Percentiles rank a stretch among this genome's conserved stretches.
phyloP scores from a whole-genome alignment of 2,888 invertebrate species.

The Endotricha flammealis region DNA sequence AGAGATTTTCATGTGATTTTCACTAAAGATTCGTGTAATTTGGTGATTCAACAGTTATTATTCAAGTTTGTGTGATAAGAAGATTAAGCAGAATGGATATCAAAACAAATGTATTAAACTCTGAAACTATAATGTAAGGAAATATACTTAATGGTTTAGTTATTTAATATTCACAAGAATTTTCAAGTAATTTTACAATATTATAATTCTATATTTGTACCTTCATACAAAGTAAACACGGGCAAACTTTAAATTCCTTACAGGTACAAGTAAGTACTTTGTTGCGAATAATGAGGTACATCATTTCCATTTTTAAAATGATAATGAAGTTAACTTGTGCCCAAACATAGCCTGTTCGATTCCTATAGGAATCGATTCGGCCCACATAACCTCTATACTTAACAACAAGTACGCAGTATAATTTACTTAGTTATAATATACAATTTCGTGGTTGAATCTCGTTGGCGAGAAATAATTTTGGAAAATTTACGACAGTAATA shows the following conservation, averaged over 20 bases:
- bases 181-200: too few relatives aligned
- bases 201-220: too few relatives aligned
- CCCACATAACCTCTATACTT: slow-evolving; percentile 36
- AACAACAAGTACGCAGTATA: slow-evolving; percentile 36
- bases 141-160: too few relatives aligned
- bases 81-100: too few relatives aligned
- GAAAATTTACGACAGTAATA: slow-evolving; percentile 49
- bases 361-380: background rate
- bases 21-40: too few relatives aligned
- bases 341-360: background rate
- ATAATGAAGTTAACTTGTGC: background rate
- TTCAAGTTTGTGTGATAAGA: too few relatives aligned
- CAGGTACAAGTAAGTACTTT: background rate
- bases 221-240: too few relatives aligned
- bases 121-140: too few relatives aligned
- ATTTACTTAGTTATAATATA: slow-evolving; percentile 49
- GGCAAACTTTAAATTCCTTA: background rate
- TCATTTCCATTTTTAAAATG: background rate
- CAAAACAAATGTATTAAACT: too few relatives aligned
- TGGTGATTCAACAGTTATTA: too few relatives aligned
- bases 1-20: too few relatives aligned
- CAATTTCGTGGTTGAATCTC: slow-evolving; percentile 41
- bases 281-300: background rate
- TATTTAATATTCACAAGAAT: too few relatives aligned
- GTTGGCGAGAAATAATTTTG: slow-evolving; percentile 42